Percentiles rank a stretch among this genome's conserved stretches.
Evolutionary conservation across 2,888 invertebrate genomes (phyloP).

Genomic region (Brachyptera putata): DNA sequence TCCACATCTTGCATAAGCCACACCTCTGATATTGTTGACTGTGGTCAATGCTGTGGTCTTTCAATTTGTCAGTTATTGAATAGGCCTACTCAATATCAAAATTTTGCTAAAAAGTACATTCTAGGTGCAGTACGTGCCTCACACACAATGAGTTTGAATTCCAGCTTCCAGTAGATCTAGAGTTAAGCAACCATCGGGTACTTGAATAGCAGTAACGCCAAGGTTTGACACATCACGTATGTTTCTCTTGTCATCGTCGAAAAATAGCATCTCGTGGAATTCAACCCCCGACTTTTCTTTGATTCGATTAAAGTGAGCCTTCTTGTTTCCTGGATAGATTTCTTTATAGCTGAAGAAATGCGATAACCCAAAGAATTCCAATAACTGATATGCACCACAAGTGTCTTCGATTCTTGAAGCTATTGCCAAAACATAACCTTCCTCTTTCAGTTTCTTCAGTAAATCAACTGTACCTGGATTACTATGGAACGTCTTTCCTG

Average conservation of each 20-base stretch:
- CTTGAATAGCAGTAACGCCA: constrained; percentile 36
- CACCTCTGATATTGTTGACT: too few species aligned
- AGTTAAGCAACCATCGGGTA: constrained; percentile 18
- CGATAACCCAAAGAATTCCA: constrained; percentile 36
- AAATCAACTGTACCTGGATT: constrained; percentile 31
- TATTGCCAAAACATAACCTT: constrained; percentile 34
- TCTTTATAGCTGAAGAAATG: constrained; percentile 36
- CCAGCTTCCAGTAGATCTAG: background rate
- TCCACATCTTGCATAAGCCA: too few species aligned
- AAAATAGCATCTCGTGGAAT: constrained; percentile 32
- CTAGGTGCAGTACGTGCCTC: too few species aligned
- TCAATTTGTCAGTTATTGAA: too few species aligned
- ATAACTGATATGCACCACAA: constrained; percentile 36
- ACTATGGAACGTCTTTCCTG: constrained; percentile 29
- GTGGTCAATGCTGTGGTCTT: too few species aligned
- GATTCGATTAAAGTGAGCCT: constrained; percentile 35
- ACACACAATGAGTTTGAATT: background rate
- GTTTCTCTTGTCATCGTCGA: constrained; percentile 34
- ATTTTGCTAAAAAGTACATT: too few species aligned
- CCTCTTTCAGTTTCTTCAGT: constrained; percentile 26
- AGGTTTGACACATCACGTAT: constrained; percentile 32
- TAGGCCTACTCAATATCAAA: too few species aligned
- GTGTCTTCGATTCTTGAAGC: constrained; percentile 37
- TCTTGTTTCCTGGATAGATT: constrained; percentile 37
- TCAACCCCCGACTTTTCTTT: constrained; percentile 27